Evolutionary conservation across 2,888 invertebrate genomes (phyloP).

Genomic region (Drosophila cognata): DNA sequence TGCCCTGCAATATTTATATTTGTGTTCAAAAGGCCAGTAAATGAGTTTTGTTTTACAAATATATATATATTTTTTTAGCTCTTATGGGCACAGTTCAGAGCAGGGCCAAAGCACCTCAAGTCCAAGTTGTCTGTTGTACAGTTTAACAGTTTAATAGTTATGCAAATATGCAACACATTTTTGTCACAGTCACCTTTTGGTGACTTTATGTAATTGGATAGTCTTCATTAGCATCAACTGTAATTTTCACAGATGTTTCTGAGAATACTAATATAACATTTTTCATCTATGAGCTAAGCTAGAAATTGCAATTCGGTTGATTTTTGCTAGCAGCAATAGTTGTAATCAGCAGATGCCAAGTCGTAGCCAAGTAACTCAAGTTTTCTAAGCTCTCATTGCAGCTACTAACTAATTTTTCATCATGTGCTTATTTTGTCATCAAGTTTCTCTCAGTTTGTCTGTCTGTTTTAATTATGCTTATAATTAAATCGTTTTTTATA

Average conservation of each 20-base stretch:
- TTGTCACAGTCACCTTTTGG: constrained; percentile 8
- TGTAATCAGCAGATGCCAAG: not conserved
- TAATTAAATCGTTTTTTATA: constrained; percentile 14
- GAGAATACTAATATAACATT: not conserved
- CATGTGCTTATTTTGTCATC: constrained; percentile 7
- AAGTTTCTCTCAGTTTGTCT: constrained; percentile 25
- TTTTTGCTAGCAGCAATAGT: not conserved
- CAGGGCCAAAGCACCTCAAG: constrained; percentile 38
- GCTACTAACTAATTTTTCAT: constrained; percentile 1
- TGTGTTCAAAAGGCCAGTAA: constrained; percentile 48
- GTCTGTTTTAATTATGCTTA: constrained; percentile 33
- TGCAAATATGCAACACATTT: constrained; percentile 31
- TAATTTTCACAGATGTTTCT: not conserved
- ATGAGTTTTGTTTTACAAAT: constrained; percentile 31
- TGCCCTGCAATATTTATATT: constrained; percentile 33
- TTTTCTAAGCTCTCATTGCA: constrained; percentile 17
- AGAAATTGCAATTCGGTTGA: not conserved
- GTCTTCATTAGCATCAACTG: not conserved
- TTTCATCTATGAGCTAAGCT: not conserved
- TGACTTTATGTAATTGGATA: constrained; percentile 5
- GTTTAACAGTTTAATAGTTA: constrained; percentile 35
- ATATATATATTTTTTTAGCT: not conserved
- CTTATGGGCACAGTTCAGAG: constrained; percentile 20
- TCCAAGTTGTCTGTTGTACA: constrained; percentile 16
- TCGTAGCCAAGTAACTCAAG: not conserved